Base-by-base conservation (phyloP, 2,797 vertebrate genomes). In the Coilia nasus region DNA sequence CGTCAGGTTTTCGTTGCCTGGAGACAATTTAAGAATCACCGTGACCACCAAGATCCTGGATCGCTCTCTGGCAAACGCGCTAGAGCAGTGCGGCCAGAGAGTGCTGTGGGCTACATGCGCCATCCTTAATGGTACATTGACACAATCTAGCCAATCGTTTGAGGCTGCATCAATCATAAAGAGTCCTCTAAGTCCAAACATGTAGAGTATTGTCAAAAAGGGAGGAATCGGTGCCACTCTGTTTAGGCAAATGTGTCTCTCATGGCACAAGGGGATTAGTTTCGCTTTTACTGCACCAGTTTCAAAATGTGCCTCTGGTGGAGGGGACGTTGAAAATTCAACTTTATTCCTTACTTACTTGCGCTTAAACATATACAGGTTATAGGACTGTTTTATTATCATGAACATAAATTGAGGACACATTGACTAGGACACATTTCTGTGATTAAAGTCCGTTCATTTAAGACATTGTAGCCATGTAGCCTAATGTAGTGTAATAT, bases 1-100 rank as follows among this genome's bases (percentile, higher is more conserved):
- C 91, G 93, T 94, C 93, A 95, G 90, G 89, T 88, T 87, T 56
- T 84, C 88, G 95, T 95, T 94, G 93, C 93, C 89, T 81, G 90
- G 95, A 95, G 91, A 95, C 93, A 82, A 81, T 87, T 87, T 84
- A 90, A 89, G 92, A 91, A 92, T 92, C 91, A 85, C 86, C 82
- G 84, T 88, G 89, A 88, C 81, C 23, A 28, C 28, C 75, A 75
- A 71, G 83, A 28, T 71, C 35, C 31, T 78, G 31, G 3, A 17
- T 17, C 19, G 28, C 28, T 67, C 25, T 28, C 64, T 21, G 23
- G 35, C 17, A 75, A 41, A 75, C 14, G 67, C 67, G 67, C 19
- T 17, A 35, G 28, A 14, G 64, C 25, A 15, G 25, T 28, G 25
- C 0, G 25, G 25, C 23, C 23, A 11, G 25, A 17, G 28, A 14